Evolutionary conservation across 2,797 vertebrate species (phyloP).

Genomic region (Uromys caudimaculatus): DNA sequence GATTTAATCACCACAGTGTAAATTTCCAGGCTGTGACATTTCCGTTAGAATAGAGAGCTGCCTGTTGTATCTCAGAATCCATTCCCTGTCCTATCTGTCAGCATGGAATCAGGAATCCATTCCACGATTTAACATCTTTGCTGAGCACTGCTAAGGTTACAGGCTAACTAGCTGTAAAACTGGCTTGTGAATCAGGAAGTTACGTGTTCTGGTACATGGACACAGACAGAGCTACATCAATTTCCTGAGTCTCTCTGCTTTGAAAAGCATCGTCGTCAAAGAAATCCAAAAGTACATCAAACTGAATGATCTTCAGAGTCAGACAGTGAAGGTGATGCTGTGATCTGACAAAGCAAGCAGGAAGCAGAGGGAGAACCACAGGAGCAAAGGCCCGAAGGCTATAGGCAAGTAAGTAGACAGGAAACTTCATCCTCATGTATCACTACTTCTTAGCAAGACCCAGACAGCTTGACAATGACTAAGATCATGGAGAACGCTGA

Average conservation of each 20-base stretch:
- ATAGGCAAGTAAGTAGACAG: background rate
- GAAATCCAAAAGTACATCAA: background rate
- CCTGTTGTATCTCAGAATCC: background rate
- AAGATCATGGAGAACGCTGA: background rate
- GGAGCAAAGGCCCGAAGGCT: background rate
- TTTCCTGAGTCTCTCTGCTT: slow-evolving; percentile 15
- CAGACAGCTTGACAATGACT: slow-evolving; percentile 62
- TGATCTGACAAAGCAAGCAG: background rate
- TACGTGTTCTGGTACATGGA: background rate
- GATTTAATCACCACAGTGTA: background rate
- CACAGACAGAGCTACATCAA: background rate
- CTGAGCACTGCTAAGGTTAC: background rate
- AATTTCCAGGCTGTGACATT: background rate
- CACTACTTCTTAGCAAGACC: background rate
- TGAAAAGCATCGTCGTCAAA: background rate
- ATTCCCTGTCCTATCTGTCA: background rate
- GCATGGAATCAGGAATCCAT: background rate
- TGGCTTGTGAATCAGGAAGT: background rate
- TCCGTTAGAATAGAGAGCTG: background rate
- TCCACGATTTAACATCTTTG: background rate
- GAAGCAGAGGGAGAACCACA: background rate
- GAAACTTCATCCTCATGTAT: background rate
- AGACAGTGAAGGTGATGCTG: background rate
- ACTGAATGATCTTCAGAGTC: background rate
- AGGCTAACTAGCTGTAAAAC: slow-evolving; percentile 23